Conservation (phyloP, 2,888 invertebrate genomes). For the Pandemis corylana region DNA sequence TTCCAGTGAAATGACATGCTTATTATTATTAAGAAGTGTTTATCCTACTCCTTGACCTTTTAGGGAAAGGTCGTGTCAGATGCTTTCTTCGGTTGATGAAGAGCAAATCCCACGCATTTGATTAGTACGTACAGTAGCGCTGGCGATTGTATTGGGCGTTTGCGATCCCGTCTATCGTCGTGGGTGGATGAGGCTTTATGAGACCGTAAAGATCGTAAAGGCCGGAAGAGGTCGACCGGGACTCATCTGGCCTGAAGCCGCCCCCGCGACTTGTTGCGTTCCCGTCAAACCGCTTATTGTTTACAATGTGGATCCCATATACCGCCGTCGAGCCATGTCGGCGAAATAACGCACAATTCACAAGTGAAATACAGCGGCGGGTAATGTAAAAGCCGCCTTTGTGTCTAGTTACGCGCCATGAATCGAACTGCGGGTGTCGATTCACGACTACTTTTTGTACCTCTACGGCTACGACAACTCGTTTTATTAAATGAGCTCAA, state of each 20-base stretch:
- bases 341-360: constrained; percentile 52
- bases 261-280: constrained; percentile 75
- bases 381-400: constrained; percentile 41
- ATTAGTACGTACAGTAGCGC: neutral
- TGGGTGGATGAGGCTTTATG: constrained; percentile 46
- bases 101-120: constrained; percentile 9
- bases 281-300: constrained; percentile 54
- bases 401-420: constrained; percentile 30
- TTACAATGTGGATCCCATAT: constrained; percentile 64
- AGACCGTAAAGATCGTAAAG: constrained; percentile 61
- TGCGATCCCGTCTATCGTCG: constrained; percentile 2
- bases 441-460: constrained; percentile 31
- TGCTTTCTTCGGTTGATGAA: constrained; percentile 29
- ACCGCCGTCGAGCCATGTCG: constrained; percentile 57
- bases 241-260: constrained; percentile 48
- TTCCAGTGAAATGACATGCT: constrained; percentile 17
- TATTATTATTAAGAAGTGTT: constrained; percentile 14
- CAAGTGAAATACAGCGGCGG: constrained; percentile 49
- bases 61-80: constrained; percentile 24
- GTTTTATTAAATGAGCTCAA: constrained; percentile 11
- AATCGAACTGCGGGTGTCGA: constrained; percentile 16
- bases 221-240: constrained; percentile 62
- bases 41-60: constrained; percentile 18
- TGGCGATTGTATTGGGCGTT: neutral
- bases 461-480: constrained; percentile 13